Base-by-base conservation (phyloP, 2,797 vertebrate species). In the Cossypha dichroa region DNA sequence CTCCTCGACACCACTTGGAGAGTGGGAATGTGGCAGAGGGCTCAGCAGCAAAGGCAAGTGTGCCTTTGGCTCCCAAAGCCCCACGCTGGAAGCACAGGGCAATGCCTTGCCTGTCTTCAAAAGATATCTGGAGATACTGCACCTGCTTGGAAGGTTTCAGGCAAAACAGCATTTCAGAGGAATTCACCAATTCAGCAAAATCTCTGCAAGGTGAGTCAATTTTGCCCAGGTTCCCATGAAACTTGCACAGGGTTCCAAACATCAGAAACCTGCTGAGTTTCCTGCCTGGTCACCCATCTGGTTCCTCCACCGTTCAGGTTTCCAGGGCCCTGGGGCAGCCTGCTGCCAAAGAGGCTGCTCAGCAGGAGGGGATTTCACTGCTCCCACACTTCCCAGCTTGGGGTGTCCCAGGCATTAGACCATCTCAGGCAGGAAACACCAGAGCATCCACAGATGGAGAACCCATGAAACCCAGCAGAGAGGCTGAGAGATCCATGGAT, bases 171-270 rank as follows among this genome's bases (percentile, higher is more conserved):
- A 92, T 94, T 95, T 97, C 91, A 84, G 88, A 95, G 76, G 95
- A 95, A 97, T 95, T 96, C 90, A 94, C 88, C 90, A 95, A 93
- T 96, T 97, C 96, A 97, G 96, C 95, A 96, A 90, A 90, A 97
- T 97, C 96, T 92, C 94, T 78, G 23, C 40, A 58, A 93, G 95
- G 88, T 95, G 95, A 96, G 94, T 92, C 94, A 97, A 94, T 96
- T 96, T 96, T 96, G 74, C 88, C 90, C 83, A 92, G 82, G 95
- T 96, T 97, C 96, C 93, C 94, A 96, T 94, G 94, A 96, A 96
- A 96, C 93, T 94, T 11, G 1, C 76, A 45, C 54, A 86, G 79
- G 58, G 66, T 77, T 96, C 95, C 89, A 84, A 88, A 90, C 93
- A 73, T 79, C 92, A 97, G 90, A 97, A 96, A 95, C 95, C 77